Evolutionary conservation across 1,140 invertebrate species (phyloP).

Genomic region (Tigriopus japonicus): DNA sequence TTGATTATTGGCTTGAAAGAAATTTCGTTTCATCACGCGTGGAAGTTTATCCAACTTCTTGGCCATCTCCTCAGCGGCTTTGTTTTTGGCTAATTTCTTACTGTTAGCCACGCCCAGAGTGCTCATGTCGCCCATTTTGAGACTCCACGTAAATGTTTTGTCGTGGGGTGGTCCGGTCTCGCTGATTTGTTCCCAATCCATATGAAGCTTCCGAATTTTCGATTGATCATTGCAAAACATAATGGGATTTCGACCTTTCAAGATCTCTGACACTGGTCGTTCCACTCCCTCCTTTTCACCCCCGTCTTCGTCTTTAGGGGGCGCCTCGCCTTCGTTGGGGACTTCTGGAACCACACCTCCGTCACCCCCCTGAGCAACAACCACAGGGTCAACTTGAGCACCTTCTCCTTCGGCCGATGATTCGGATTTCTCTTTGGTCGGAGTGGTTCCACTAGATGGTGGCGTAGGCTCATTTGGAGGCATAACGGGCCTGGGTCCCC

Average conservation of each 20-base stretch:
- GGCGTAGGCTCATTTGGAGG: too few relatives aligned
- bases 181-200: conserved; percentile 9
- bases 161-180: conserved; percentile 1
- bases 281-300: background rate
- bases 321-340: background rate
- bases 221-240: conserved; percentile 8
- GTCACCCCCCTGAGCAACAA: background rate
- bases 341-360: background rate
- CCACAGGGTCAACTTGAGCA: too few relatives aligned
- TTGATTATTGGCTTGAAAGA: background rate
- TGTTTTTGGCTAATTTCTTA: conserved; percentile 1
- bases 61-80: conserved; percentile 10
- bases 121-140: conserved; percentile 2
- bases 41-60: conserved; percentile 5
- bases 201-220: background rate
- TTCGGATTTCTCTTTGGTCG: too few relatives aligned
- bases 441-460: too few relatives aligned
- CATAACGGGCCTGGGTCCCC: too few relatives aligned
- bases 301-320: background rate
- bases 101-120: background rate
- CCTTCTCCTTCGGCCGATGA: too few relatives aligned
- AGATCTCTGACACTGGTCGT: background rate
- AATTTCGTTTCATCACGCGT: background rate
- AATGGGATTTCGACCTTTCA: conserved; percentile 3
- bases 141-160: conserved; percentile 4